Evolutionary conservation across 1,140 invertebrate genomes (phyloP).

Genomic region (Leptinotarsa undecemlineata): DNA sequence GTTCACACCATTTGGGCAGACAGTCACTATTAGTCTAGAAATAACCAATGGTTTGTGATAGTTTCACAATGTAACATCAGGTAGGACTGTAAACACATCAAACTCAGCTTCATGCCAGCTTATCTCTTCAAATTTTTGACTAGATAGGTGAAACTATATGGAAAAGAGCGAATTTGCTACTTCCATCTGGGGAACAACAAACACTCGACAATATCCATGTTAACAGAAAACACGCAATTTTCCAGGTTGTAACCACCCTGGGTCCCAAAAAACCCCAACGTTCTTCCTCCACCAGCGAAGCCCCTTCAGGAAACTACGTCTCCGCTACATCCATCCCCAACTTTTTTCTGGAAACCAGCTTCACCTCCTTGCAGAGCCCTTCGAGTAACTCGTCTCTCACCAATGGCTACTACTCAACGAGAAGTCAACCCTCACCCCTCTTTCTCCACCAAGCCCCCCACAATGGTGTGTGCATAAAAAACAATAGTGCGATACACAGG

Average conservation of each 20-base stretch:
- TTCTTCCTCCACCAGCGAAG: constrained; percentile 46
- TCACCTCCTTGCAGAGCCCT: constrained; percentile 68
- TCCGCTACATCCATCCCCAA: constrained; percentile 58
- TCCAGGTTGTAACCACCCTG: constrained; percentile 74
- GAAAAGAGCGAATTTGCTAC: too few relatives aligned
- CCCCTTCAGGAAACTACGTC: constrained; percentile 43
- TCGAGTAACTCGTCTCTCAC: constrained; percentile 57
- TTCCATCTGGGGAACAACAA: too few relatives aligned
- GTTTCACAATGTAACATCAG: too few relatives aligned
- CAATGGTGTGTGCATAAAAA: neutral
- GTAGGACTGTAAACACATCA: too few relatives aligned
- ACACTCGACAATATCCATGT: too few relatives aligned
- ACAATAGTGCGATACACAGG: neutral
- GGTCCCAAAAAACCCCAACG: constrained; percentile 74
- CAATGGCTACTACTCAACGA: constrained; percentile 50
- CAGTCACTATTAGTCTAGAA: too few relatives aligned
- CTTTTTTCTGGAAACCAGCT: constrained; percentile 75
- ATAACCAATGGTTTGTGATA: too few relatives aligned
- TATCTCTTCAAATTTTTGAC: too few relatives aligned
- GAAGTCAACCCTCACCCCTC: constrained; percentile 50
- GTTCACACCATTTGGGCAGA: too few relatives aligned
- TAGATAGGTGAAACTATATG: too few relatives aligned
- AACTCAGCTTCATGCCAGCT: too few relatives aligned
- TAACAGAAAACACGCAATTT: neutral
- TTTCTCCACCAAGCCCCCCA: constrained; percentile 27